These are phyloP conservation scores for Catocala fraxini DNA, from an alignment of 2,888 invertebrate species.

Conservation along the genomic window DNA sequence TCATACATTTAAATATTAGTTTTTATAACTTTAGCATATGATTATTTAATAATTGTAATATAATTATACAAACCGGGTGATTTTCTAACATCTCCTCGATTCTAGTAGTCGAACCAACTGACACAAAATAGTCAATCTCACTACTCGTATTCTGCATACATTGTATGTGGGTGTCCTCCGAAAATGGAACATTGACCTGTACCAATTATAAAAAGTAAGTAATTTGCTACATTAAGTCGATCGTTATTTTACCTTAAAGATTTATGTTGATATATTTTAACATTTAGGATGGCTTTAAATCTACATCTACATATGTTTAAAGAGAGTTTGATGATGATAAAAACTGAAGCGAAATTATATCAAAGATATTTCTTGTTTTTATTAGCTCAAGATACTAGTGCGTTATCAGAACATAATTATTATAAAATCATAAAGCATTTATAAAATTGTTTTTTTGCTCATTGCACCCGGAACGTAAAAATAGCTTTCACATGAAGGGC, in stretches of 20 bases:
- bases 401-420: no score
- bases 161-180: conserved; percentile 91
- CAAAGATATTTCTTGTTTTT: no score
- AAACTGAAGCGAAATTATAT: no score
- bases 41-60: not conserved
- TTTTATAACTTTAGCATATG: not conserved
- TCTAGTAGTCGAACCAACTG: conserved; percentile 88
- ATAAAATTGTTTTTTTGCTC: no score
- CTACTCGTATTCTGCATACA: conserved; percentile 91
- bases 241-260: not conserved
- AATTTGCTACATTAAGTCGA: not conserved
- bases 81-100: conserved; percentile 86
- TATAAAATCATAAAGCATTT: no score
- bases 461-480: no score
- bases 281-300: not conserved
- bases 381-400: no score
- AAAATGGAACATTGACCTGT: conserved; percentile 91
- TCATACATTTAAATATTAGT: conserved; percentile 32
- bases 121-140: conserved; percentile 93
- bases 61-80: conserved; percentile 73
- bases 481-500: no score
- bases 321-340: no score
- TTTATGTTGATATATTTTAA: not conserved
- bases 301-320: no score
- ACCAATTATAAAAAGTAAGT: not conserved